Evolutionary conservation across 2,113 vertebrate genomes (phyloP), one percentile per base, ranked within the genome.

Genomic region (Muntiacus muntjak): DNA sequence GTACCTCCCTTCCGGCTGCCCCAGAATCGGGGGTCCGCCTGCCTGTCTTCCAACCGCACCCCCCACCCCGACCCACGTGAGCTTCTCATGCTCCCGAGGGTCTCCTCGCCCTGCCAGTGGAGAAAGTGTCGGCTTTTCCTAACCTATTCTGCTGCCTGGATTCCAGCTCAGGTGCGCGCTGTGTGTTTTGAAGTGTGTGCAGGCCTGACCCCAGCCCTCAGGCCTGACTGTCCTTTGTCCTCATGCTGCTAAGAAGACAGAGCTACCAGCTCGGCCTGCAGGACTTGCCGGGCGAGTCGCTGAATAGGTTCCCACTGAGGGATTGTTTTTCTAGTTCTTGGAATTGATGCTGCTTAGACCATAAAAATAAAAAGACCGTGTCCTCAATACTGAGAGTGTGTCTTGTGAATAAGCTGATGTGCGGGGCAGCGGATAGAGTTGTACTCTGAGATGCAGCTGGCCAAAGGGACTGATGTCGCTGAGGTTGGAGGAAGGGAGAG

Each of bases 191-290:
- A 89, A 93, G 83, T n/a, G 4, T 10, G n/a, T 6, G 3, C 57
- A 67, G 43, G 12, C 55, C 55, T 45, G 58, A 60, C 54, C 88
- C 81, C 40, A 5, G 47, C 71, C 33, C 40, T 36, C n/a, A 43
- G 55, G 60, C 62, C 67, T 71, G 55, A 13, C 67, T 83, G 50
- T 82, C 60, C 57, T 90, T 87, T 76, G 94, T 94, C 92, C 93
- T 67, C 0, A 0, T 5, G 50, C 85, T 47, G 43, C 50, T 89
- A 47, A 84, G 82, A 86, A 89, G 76, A 79, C 54, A 43, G 74
- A 94, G 95, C 88, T 23, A 40, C 74, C 43, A 16, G 82, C 57
- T 33, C n/a, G 33, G 91, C 71, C 82, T 90, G 91, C 13, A 2
- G 54, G 71, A 62, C 94, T 76, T 94, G 25, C 40, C 5, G 13